Conservation (phyloP, 2,113 vertebrate species). For the Chlamydotis undulata region DNA sequence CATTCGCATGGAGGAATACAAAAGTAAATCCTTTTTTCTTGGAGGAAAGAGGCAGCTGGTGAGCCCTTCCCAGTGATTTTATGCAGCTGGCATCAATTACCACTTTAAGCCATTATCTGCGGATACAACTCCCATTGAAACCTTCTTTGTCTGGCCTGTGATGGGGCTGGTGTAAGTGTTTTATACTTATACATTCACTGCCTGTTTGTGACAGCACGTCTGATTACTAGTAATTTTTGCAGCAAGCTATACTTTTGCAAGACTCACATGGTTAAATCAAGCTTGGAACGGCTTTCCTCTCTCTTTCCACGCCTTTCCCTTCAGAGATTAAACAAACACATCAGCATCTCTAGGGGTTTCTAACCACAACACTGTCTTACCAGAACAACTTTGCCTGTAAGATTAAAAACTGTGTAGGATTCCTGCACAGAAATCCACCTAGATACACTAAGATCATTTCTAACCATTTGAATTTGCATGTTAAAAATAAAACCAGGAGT, state of each 20-base stretch:
- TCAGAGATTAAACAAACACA: not conserved
- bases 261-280: not conserved
- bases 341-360: not conserved
- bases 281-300: not conserved
- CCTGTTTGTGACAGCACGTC: constrained; percentile 39
- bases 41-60: constrained; percentile 59
- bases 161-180: not conserved
- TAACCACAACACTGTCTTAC: not conserved
- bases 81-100: constrained; percentile 73
- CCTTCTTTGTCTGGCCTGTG: constrained; percentile 56
- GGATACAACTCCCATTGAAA: constrained; percentile 41
- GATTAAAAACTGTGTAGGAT: not conserved
- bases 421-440: not conserved
- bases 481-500: not conserved
- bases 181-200: not conserved
- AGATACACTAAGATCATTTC: not conserved
- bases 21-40: constrained; percentile 28
- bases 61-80: constrained; percentile 35
- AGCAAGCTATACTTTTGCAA: constrained; percentile 30
- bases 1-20: constrained; percentile 1
- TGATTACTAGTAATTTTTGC: constrained; percentile 48
- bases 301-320: not conserved
- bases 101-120: constrained; percentile 61
- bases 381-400: not conserved
- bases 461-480: not conserved